These are phyloP conservation scores for Incurvaria masculella DNA, from an alignment of 2,888 invertebrate genomes.

Conservation along the genomic window DNA sequence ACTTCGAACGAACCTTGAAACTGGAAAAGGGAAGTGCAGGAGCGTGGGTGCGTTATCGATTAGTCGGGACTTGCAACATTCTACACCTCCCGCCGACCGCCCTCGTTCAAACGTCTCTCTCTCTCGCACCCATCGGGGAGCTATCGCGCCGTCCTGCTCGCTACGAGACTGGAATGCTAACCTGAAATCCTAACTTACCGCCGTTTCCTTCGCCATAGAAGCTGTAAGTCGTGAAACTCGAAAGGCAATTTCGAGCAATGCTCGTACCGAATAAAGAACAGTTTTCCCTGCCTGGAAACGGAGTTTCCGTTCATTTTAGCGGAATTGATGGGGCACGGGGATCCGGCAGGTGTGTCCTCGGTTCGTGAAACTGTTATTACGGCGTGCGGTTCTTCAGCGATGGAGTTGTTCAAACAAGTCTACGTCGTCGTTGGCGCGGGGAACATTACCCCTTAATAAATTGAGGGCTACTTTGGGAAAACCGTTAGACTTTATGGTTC, in stretches of 20 bases:
- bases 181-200: slow-evolving; percentile 26
- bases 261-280: background rate
- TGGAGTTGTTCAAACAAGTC: too few species aligned
- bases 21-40: background rate
- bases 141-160: slow-evolving; percentile 30
- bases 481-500: too few species aligned
- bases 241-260: background rate
- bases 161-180: slow-evolving; percentile 30
- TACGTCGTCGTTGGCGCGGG: too few species aligned
- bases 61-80: background rate
- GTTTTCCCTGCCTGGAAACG: background rate
- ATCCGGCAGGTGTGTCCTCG: background rate
- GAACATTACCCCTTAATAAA: too few species aligned
- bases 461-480: too few species aligned
- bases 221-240: background rate
- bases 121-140: slow-evolving; percentile 22
- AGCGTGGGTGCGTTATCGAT: background rate
- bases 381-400: too few species aligned
- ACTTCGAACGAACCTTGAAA: too few species aligned
- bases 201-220: background rate
- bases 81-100: background rate
- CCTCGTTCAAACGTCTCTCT: slow-evolving; percentile 28
- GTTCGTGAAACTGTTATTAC: too few species aligned
- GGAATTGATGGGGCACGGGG: background rate
- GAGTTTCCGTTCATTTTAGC: background rate